Evolutionary conservation across 2,797 vertebrate species (phyloP).

Genomic region (Myotis findleyi): DNA sequence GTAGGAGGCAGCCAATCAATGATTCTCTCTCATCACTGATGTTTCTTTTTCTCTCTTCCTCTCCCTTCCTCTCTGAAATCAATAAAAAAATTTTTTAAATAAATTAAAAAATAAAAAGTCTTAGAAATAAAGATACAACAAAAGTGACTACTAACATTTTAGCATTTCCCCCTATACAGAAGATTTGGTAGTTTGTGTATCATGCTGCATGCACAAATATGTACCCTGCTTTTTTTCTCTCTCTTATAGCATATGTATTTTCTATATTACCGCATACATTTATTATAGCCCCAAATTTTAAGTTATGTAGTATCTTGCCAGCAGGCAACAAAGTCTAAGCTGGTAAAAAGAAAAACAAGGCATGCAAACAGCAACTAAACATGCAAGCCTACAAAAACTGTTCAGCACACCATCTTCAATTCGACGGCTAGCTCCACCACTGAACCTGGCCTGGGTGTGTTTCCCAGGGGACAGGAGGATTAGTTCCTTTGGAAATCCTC

Average conservation of each 20-base stretch:
- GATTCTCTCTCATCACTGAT: too few species aligned
- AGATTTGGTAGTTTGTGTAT: neutral
- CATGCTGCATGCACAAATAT: neutral
- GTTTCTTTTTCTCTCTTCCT: too few species aligned
- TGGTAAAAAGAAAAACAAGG: neutral
- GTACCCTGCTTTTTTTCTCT: neutral
- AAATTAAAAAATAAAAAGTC: neutral
- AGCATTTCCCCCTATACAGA: neutral
- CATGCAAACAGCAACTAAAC: neutral
- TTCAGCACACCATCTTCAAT: neutral
- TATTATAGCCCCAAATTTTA: neutral
- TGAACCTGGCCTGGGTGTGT: neutral
- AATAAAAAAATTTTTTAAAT: too few species aligned
- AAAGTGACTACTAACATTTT: neutral
- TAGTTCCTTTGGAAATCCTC: neutral
- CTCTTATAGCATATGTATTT: neutral
- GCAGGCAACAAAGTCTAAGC: neutral
- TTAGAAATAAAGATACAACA: conserved; percentile 9
- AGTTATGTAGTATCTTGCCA: neutral
- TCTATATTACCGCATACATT: neutral
- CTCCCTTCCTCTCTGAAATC: too few species aligned
- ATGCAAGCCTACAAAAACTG: neutral
- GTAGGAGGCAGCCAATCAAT: too few species aligned
- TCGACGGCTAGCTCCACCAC: neutral
- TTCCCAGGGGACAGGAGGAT: neutral